Evolutionary conservation across 2,888 invertebrate species (phyloP).

Genomic region (Syrphus vitripennis): DNA sequence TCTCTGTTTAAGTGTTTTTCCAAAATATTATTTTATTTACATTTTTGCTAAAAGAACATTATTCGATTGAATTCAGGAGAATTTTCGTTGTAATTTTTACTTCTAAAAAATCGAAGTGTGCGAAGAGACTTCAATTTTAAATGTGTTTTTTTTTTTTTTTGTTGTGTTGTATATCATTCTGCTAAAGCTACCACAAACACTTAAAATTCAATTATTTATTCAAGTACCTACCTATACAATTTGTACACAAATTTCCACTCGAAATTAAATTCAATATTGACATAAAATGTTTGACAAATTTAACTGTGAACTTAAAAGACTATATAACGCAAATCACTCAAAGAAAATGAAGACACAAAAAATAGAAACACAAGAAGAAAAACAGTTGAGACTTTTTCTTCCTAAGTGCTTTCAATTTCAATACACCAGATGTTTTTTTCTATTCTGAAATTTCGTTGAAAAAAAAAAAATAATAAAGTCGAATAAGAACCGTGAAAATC

Average conservation of each 20-base stretch:
- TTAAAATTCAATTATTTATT: not conserved
- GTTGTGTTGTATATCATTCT: too few relatives aligned
- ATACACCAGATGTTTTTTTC: not conserved
- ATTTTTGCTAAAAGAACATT: too few relatives aligned
- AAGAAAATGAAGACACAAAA: not conserved
- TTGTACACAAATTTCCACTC: not conserved
- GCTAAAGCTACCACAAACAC: not conserved
- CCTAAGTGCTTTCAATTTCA: constrained; percentile 6
- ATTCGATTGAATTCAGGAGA: too few relatives aligned
- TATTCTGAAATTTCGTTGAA: not conserved
- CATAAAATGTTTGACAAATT: not conserved
- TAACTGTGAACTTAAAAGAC: not conserved
- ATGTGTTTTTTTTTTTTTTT: too few relatives aligned
- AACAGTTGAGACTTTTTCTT: not conserved
- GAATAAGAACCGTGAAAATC: not conserved
- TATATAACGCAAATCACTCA: not conserved
- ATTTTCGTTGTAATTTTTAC: too few relatives aligned
- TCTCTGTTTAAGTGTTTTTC: too few relatives aligned
- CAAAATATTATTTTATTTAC: too few relatives aligned
- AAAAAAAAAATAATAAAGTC: too few relatives aligned
- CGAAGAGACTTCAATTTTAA: too few relatives aligned
- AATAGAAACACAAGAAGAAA: not conserved
- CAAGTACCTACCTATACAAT: not conserved
- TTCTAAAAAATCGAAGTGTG: too few relatives aligned
- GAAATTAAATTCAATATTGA: constrained; percentile 3